These are phyloP conservation scores for Arizona elegans DNA, from an alignment of 2,113 vertebrate species.

Conservation along the genomic window DNA sequence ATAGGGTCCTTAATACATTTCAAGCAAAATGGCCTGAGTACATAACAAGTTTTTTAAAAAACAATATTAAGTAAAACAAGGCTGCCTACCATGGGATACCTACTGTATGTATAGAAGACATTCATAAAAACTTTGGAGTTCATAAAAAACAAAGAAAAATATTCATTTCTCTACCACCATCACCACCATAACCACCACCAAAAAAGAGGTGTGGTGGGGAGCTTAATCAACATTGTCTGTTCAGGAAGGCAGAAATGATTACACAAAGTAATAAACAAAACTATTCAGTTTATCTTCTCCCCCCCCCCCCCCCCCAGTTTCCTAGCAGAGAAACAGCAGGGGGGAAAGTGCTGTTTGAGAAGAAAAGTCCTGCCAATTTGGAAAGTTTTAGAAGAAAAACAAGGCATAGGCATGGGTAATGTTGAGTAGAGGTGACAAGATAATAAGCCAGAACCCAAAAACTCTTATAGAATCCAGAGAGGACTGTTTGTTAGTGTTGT, in stretches of 20 bases:
- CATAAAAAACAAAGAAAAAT: background rate
- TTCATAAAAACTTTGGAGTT: background rate
- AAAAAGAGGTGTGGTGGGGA: background rate
- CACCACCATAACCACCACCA: background rate
- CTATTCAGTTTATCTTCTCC: background rate
- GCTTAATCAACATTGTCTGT: background rate
- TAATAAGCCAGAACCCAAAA: background rate
- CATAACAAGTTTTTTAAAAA: background rate
- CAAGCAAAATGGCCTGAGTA: background rate
- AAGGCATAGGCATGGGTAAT: background rate
- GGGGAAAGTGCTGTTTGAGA: background rate
- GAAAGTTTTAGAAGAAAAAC: background rate
- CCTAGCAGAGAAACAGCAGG: fast-evolving
- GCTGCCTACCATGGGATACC: background rate
- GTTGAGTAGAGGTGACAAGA: background rate
- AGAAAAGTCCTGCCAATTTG: background rate
- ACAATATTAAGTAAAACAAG: background rate
- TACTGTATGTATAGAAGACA: background rate
- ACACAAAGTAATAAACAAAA: background rate
- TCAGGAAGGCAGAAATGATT: background rate
- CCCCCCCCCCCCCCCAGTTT: background rate
- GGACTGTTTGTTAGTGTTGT: background rate
- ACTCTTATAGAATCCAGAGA: background rate
- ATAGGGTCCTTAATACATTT: background rate
- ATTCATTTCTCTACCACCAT: background rate